Evolutionary conservation across 2,113 vertebrate species (phyloP).

Genomic region (Pseudolaguvia tuberculata): DNA sequence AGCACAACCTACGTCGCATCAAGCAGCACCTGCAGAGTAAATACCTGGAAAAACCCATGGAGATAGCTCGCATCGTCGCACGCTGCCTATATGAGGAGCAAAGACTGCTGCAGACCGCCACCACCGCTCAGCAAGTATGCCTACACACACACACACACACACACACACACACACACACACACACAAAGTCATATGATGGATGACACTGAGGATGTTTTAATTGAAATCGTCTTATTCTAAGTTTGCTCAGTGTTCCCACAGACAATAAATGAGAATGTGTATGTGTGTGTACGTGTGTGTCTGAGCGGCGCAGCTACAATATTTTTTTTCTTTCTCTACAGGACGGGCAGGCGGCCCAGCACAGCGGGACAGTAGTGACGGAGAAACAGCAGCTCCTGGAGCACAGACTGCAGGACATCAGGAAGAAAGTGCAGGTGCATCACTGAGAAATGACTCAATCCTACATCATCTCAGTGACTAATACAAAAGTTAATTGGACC

Average conservation of each 20-base stretch:
- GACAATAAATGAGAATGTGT: no score
- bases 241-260: no score
- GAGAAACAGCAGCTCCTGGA: slow-evolving; percentile 98
- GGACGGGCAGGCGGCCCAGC: slow-evolving; percentile 90
- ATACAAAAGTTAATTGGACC: not conserved
- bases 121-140: slow-evolving; percentile 83
- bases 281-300: no score
- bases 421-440: slow-evolving; percentile 92
- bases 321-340: slow-evolving; percentile 60
- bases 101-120: slow-evolving; percentile 86
- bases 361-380: slow-evolving; percentile 86
- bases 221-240: no score
- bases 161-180: not conserved
- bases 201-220: no score
- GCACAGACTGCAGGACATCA: slow-evolving; percentile 94
- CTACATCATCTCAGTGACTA: not conserved
- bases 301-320: no score
- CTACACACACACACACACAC: not conserved
- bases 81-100: slow-evolving; percentile 96
- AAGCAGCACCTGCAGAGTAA: slow-evolving; percentile 98
- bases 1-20: slow-evolving; percentile 95
- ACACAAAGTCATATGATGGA: not conserved
- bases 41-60: slow-evolving; percentile 96
- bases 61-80: slow-evolving; percentile 93
- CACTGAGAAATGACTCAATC: not conserved